Base-by-base conservation (phyloP, 2,888 invertebrate genomes). In the Drosophila diplacantha region DNA sequence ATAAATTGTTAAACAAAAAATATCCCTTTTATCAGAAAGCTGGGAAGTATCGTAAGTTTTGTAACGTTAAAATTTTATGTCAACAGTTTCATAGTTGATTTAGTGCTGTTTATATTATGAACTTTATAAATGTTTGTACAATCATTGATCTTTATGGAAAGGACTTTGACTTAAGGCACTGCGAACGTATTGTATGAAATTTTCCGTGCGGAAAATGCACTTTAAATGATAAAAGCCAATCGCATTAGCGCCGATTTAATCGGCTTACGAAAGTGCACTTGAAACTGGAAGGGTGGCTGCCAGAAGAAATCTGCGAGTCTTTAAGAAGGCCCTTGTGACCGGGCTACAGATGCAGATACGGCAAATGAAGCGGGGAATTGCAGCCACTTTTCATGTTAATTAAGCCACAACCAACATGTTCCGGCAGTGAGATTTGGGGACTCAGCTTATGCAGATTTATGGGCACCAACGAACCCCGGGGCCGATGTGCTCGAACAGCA, bases 401-500 rank as follows among this genome's bases (percentile, higher is more conserved):
- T 81, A 81, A 80, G 75, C 62, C 43, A 44, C 39, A 43, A 66
- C 63, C 66, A 62, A 57, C 73, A 55, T 53, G 57, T 47, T 51
- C 44, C 20, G 43, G 16, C 43, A 16, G 35, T n/a, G 58, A 57
- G 57, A 47, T 43, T 43, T 56, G 63, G 69, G 65, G 63, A 67
- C 69, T 73, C 71, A 63, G 68, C 75, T 73, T 69, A 80, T 77
- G 72, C 73, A 81, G 77, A 80, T 80, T 81, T 79, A 81, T 80
- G 63, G 38, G 29, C 59, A 29, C 38, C 52, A 56, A n/a, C 39
- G 37, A 65, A 26, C 63, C 56, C 63, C 60, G 50, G 52, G 47
- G 59, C 63, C 54, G 50, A 35, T 62, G 22, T 66, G 69, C 75
- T 73, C 63, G 59, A 58, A 77, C 72, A 75, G 70, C 75, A 73